Conservation (phyloP, 2,797 vertebrate species). For the Tenualosa ilisha region DNA sequence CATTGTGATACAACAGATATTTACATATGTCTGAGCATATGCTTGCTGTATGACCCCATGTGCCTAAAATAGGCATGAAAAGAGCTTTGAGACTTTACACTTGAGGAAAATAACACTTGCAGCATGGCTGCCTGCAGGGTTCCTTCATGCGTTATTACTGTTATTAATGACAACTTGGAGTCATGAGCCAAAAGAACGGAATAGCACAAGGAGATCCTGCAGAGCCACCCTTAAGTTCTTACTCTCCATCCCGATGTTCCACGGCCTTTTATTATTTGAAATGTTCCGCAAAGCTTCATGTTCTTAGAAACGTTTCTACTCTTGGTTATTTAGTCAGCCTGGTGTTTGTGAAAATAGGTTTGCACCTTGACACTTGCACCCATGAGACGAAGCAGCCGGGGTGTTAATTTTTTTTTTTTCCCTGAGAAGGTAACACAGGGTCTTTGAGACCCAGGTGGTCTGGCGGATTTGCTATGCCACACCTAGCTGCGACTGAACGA, state of each 20-base stretch:
- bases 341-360: not conserved
- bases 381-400: not conserved
- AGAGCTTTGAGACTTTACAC: not conserved
- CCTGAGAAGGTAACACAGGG: not conserved
- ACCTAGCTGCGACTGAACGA: not conserved
- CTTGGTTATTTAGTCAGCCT: not conserved
- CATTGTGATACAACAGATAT: conserved; percentile 13
- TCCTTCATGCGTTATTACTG: not conserved
- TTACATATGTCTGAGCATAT: not conserved
- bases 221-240: not conserved
- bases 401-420: not conserved
- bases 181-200: not conserved
- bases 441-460: not conserved
- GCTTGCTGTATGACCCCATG: not conserved
- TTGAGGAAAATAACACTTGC: conserved; percentile 19
- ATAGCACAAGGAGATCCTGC: not conserved
- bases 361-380: not conserved
- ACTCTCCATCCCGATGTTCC: not conserved
- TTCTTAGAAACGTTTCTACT: too few species aligned
- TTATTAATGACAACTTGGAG: not conserved
- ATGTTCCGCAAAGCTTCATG: too few species aligned
- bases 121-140: not conserved
- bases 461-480: not conserved
- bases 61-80: not conserved
- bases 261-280: not conserved